A percentile compares a stretch with the other conserved stretches of the same genome.
Conservation (phyloP, 2,888 invertebrate species). For the Agrochola circellaris region DNA sequence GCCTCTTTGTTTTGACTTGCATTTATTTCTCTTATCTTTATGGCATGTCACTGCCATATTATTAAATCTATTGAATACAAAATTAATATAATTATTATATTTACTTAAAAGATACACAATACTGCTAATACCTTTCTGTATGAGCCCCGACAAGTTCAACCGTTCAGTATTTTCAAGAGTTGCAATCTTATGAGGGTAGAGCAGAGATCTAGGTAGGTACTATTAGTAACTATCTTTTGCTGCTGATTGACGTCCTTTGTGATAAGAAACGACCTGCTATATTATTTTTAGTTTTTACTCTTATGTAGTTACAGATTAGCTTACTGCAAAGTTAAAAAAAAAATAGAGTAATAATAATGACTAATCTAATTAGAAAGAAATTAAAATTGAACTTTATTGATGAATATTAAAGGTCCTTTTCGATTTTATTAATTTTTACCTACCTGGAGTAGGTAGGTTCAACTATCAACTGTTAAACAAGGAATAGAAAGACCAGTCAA, state of each 20-base stretch:
- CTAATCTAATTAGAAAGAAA: conserved; percentile 33
- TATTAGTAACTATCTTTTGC: neutral
- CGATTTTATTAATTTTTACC: neutral
- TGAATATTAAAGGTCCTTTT: neutral
- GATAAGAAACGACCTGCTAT: neutral
- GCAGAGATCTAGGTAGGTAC: neutral
- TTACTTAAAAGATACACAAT: too few species aligned
- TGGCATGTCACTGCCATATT: too few species aligned
- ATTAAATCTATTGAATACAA: too few species aligned
- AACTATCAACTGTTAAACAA: neutral
- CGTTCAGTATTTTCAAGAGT: neutral
- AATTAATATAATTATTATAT: too few species aligned
- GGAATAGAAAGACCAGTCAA: conserved; percentile 23
- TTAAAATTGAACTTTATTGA: neutral
- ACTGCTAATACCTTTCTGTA: neutral
- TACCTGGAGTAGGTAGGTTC: too few species aligned
- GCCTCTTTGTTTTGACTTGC: too few species aligned
- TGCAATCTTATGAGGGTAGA: too few species aligned
- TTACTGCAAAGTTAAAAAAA: neutral
- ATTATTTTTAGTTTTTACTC: neutral
- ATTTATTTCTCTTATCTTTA: too few species aligned
- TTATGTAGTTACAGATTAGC: neutral
- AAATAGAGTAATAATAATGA: neutral
- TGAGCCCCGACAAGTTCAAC: neutral
- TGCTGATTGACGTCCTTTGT: neutral